Evolutionary conservation across 2,797 vertebrate species (phyloP), one percentile per base, ranked within the genome.

Genomic region (Tadarida brasiliensis): DNA sequence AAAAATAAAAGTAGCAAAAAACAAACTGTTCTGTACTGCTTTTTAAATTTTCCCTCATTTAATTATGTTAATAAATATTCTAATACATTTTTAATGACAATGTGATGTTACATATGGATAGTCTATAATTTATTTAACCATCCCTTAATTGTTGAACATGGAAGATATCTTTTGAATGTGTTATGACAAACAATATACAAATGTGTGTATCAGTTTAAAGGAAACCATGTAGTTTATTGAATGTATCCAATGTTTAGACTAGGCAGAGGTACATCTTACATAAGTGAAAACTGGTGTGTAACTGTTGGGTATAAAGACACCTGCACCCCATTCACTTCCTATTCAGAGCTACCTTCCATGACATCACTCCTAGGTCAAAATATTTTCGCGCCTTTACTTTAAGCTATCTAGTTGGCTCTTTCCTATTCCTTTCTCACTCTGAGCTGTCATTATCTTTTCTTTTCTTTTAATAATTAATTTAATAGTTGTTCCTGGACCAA

Each of bases 401-500:
- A 76, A 67, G 74, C 24, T 70, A 44, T 44, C 5, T 44, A 49
- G 28, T 80, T 93, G 33, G 77, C 10, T 26, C 11, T 76, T 6
- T 90, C n/a, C 63, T 59, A 1, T 74, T 92, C 20, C 22, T 76
- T 94, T 95, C 54, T 74, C n/a, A 73, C 30, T 76, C 47, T 59
- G 22, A 56, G 9, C 14, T 87, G 49, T 91, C 15, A 22, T 63
- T 49, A 14, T 44, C 26, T 26, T 49, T 59, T 49, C 7, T 51
- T 67, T 47, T 76, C 84, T 61, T 82, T 63, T 30, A 77, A 33
- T 2, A 93, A 67, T 77, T 30, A 68, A 11, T 30, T 85, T 84
- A 93, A 73, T 96, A 70, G 54, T 83, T 30, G 19, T 65, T 96
- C 39, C 30, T 91, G 44, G n/a, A 65, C 47, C 35, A 93, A 83